Base-by-base conservation (phyloP, 2,113 vertebrate species). In the Origma solitaria region DNA sequence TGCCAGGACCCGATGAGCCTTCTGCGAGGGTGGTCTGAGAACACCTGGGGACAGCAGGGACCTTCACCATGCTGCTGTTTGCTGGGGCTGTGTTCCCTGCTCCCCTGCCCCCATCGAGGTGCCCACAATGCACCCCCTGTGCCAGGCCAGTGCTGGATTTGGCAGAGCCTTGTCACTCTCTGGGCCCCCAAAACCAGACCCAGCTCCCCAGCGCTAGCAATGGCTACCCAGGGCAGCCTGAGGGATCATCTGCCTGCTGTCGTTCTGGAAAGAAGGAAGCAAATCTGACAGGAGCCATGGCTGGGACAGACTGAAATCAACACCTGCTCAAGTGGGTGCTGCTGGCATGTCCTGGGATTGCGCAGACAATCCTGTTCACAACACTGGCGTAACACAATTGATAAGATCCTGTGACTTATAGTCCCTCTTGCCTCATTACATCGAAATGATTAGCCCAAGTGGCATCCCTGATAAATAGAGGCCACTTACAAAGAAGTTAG, bases 1-100 rank as follows among this genome's bases (percentile, higher is more conserved):
- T 3, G 24, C 25, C 8, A 28, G 33, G 44, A 75, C 68, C 61
- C 0, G 0, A 15, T 1, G 24, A 7, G 27, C 21, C 33, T 11
- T 8, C 56, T 19, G 51, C 76, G 2, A 27, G 40, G 66, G 11
- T 76, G 80, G 53, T 77, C 45, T 38, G 37, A 27, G 38, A 54
- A 10, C 23, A 2, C 20, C 47, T 66, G 0, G n/a, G n/a, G n/a
- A n/a, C n/a, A n/a, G 0, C 4, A 14, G 30, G 22, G 28, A 47
- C 40, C 23, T 4, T 0, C 3, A 4, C 8, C 1, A 0, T 44
- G 35, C 27, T 44, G 24, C 50, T 51, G 57, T 37, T 11, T 45
- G 37, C 24, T 15, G 33, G 64, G 54, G 25, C 27, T 79, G 2
- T 54, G 38, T 71, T 72, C 16, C 22, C 68, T 37, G 15, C 15